Evolutionary conservation across 1,140 invertebrate genomes (phyloP).

Genomic region (Wiebesia pumilae): DNA sequence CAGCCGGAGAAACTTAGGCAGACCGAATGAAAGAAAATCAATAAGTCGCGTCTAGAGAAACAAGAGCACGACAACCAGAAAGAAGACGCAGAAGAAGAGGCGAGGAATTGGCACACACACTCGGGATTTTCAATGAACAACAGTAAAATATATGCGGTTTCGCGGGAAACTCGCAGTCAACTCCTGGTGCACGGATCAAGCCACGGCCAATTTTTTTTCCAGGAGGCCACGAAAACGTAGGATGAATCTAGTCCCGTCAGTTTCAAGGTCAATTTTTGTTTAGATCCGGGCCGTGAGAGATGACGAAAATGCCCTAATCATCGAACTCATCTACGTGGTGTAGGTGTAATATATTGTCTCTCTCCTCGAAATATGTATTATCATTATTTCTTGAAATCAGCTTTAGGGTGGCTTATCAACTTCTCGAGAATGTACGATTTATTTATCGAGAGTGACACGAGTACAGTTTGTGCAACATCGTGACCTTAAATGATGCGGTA

Average conservation of each 20-base stretch:
- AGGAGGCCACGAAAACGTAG: neutral
- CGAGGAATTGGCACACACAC: slow-evolving; percentile 24
- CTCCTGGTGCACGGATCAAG: neutral
- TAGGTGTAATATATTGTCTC: neutral
- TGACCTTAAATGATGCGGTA: neutral
- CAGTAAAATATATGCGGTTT: neutral
- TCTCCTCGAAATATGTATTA: neutral
- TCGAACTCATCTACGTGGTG: neutral
- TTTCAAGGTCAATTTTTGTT: slow-evolving; percentile 33
- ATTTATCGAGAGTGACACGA: neutral
- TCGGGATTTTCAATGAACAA: slow-evolving; percentile 7
- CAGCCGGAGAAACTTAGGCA: neutral
- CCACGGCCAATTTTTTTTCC: neutral
- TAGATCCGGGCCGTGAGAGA: neutral
- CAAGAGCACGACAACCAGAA: slow-evolving; percentile 8
- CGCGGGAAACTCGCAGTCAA: neutral
- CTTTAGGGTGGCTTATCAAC: neutral
- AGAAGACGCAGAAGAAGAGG: slow-evolving; percentile 1
- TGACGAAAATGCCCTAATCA: neutral
- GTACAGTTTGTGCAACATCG: neutral
- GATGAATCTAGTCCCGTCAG: neutral
- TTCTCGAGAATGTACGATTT: neutral
- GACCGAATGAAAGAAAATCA: slow-evolving; percentile 31
- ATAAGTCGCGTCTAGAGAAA: slow-evolving; percentile 35
- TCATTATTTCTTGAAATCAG: neutral